Base-by-base conservation (phyloP, 2,888 invertebrate species). In the Galeopsomyia nigrocyanea region DNA sequence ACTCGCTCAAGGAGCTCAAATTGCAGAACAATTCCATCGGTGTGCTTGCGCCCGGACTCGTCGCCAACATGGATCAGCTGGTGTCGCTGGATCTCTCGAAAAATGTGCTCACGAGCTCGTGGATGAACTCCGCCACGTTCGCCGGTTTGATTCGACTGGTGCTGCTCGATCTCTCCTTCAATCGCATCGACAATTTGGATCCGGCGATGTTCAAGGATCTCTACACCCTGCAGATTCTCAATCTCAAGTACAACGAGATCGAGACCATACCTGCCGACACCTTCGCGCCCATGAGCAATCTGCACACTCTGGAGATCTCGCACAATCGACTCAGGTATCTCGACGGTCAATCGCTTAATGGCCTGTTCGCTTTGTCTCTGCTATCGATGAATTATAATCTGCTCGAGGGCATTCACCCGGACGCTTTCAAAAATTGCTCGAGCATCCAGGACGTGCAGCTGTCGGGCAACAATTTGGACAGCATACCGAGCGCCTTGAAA, bases 21-120 rank as follows among this genome's bases (percentile, higher is more conserved):
- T 88, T 96, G 84, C 95, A 95, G 87, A 96, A 96, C 87, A 97
- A 97, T 89, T 95, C 95, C 22, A 93, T 97, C 80, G 93, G 93
- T 84, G 93, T 93, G 57, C 89, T 97, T 78, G 94, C 95, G 78
- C 94, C 95, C 0, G 94, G 93, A 78, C 89, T 97, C 68, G 94
- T 97, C 83, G 91, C 94, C 55, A 94, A 95, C 87, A 89, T 96
- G 84, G 93, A 94, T 83, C 95, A 96, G 86, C 89, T 97, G 80
- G 91, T 95, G 81, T 93, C 95, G 0, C 88, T 96, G 78, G 95
- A 96, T 87, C 88, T 96, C 84, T 95, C 95, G 65, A 91, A 90
- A 83, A 96, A 96, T 88, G 92, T 94, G 86, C 89, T 97, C 78
- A 94, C 95, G 62, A 95, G 95, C 79, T 91, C 93, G 50, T 95